phyloP scores from a whole-genome alignment of 2,797 vertebrate genomes.

The Cheirogaleus major region DNA sequence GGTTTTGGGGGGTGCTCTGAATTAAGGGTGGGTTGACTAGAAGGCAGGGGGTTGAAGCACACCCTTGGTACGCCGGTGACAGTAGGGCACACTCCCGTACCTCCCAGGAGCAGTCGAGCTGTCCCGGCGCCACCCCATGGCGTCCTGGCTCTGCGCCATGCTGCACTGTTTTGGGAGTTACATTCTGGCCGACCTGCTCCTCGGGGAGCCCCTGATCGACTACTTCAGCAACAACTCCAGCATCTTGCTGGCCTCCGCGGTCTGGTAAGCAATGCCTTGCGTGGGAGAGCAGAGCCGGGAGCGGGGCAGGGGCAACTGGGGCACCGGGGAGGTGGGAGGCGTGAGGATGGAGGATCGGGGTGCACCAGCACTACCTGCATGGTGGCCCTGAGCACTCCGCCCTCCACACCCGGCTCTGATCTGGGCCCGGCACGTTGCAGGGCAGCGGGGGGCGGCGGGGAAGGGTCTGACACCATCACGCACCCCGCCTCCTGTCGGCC shows the following conservation, averaged over 20 bases:
- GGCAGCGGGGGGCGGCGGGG: too few species aligned
- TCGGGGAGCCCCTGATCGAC: conserved; percentile 92
- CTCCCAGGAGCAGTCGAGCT: conserved; percentile 91
- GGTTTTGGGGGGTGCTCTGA: not conserved
- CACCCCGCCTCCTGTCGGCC: not conserved
- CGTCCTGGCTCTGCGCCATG: conserved; percentile 99
- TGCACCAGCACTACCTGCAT: not conserved
- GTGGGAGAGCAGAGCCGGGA: accelerated
- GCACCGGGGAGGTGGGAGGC: not conserved
- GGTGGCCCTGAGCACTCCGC: not conserved
- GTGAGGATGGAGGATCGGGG: not conserved
- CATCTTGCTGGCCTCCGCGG: conserved; percentile 94
- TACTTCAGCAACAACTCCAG: conserved; percentile 97
- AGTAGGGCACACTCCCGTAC: not conserved
- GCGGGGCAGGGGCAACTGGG: not conserved
- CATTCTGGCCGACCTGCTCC: conserved; percentile 95
- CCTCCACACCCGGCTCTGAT: not conserved
- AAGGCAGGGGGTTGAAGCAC: not conserved
- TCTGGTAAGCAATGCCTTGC: conserved; percentile 90
- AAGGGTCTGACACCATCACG: accelerated
- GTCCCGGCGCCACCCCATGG: conserved; percentile 94
- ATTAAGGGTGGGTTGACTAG: not conserved
- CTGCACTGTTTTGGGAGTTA: conserved; percentile 99
- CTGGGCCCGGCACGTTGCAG: not conserved
- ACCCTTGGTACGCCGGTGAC: not conserved